Base-by-base conservation (phyloP, 2,888 invertebrate species). In the Catonia carolina region DNA sequence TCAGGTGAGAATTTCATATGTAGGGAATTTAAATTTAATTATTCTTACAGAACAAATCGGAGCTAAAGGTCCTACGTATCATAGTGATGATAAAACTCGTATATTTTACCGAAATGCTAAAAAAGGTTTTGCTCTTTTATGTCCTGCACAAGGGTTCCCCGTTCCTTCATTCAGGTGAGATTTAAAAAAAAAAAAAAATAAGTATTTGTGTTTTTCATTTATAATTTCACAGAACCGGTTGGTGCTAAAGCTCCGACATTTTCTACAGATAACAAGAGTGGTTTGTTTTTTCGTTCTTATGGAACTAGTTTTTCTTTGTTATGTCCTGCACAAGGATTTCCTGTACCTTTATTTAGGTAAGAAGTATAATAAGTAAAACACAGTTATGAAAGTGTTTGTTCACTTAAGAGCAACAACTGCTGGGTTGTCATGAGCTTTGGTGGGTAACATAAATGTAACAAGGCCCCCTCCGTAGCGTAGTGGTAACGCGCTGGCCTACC, bases 161-260 rank as follows among this genome's bases (percentile, higher is more conserved):
- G 80, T 85, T 64, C 87, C 87, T 65, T 69, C 81, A 58, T 83
- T 82, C 78, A 83, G 84, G 84, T 86, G 77, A 75, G 57, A 50
- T 17, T 35, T 61, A 8, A 8, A 6, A 27, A 6, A n/a, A 27
- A n/a, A n/a, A 6, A 6, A 27, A 78, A 2, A 36, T 10, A 14
- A 50, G 23, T 3, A 10, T n/a, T 2, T 18, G 8, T 10, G n/a
- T n/a, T n/a, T n/a, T n/a, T n/a, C n/a, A n/a, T n/a, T n/a, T n/a
- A n/a, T n/a, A 14, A 10, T 35, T 56, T 53, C 35, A 33, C 73
- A 81, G 80, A 80, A 71, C 80, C 81, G 53, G 78, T 84, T 60
- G 83, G 83, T 63, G 77, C 77, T 64, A 83, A 82, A 73, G 76
- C 78, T 58, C 85, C 85, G 61, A 76, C 79, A 61, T 81, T 84